phyloP scores from a whole-genome alignment of 1,140 invertebrate species.

The Drosophila novamexicana region DNA sequence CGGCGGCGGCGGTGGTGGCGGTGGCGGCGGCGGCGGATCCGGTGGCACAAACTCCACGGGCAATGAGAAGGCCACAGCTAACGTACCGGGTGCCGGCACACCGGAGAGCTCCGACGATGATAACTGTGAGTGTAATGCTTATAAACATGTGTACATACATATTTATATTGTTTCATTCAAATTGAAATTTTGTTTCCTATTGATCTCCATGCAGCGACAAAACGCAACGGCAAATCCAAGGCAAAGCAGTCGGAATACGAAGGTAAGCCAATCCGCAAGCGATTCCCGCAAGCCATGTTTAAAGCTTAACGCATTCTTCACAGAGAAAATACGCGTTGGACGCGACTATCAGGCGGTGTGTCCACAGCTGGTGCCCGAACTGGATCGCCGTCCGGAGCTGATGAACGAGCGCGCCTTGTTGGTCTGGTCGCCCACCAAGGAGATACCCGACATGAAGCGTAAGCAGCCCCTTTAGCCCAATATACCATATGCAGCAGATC shows the following conservation, averaged over 20 bases:
- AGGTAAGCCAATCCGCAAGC: conserved; percentile 47
- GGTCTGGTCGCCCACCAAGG: conserved; percentile 96
- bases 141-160: not conserved
- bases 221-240: conserved; percentile 80
- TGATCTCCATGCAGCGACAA: conserved; percentile 64
- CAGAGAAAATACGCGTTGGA: conserved; percentile 96
- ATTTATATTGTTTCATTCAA: not conserved
- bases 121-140: conserved; percentile 87
- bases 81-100: conserved; percentile 71
- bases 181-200: conserved; percentile 12
- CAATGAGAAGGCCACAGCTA: conserved; percentile 58
- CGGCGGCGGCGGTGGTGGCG: conserved; percentile 30
- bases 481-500: no score
- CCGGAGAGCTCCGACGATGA: conserved; percentile 93
- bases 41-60: conserved; percentile 31
- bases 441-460: conserved; percentile 94
- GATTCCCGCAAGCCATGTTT: no score
- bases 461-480: conserved; percentile 85
- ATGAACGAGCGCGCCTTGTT: conserved; percentile 94
- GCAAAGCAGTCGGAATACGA: conserved; percentile 83
- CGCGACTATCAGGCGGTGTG: conserved; percentile 96
- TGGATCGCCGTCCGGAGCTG: conserved; percentile 87
- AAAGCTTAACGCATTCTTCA: no score
- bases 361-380: conserved; percentile 89
- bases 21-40: not conserved